phyloP scores from a whole-genome alignment of 2,113 vertebrate species.

The Cygnus atratus region DNA sequence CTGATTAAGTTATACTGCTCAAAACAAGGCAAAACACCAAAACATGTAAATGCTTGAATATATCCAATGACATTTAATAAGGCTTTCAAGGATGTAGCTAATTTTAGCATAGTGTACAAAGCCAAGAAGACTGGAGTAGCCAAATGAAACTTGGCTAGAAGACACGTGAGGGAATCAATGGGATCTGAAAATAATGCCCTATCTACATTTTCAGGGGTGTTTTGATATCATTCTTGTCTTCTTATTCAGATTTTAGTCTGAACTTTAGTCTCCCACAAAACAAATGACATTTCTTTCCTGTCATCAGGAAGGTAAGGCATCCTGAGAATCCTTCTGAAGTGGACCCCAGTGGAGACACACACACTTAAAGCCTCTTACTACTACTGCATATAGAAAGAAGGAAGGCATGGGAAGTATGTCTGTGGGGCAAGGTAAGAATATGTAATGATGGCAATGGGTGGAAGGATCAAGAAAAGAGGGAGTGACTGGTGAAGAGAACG shows the following conservation, averaged over 20 bases:
- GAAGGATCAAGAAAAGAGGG: not conserved
- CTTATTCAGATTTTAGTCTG: not conserved
- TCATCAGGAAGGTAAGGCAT: not conserved
- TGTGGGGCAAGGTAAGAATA: not conserved
- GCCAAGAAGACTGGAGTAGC: not conserved
- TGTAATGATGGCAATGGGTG: not conserved
- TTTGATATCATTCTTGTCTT: not conserved
- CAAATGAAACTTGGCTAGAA: constrained; percentile 4
- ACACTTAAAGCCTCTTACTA: not conserved
- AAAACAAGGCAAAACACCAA: constrained; percentile 58
- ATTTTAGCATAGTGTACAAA: constrained; percentile 22
- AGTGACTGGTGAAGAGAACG: not conserved
- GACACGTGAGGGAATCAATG: not conserved
- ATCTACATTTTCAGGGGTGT: not conserved
- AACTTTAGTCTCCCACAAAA: not conserved
- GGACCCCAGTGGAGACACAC: rapidly evolving
- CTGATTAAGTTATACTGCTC: constrained; percentile 38
- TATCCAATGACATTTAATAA: constrained; percentile 34
- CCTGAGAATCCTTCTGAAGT: not conserved
- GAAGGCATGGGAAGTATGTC: not conserved
- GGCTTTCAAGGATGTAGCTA: constrained; percentile 8
- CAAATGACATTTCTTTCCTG: not conserved
- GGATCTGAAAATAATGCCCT: not conserved
- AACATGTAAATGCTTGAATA: constrained; percentile 31
- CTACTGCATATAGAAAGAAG: not conserved